Evolutionary conservation across 2,113 vertebrate species (phyloP).

Genomic region (Gallinago paraguaiae): DNA sequence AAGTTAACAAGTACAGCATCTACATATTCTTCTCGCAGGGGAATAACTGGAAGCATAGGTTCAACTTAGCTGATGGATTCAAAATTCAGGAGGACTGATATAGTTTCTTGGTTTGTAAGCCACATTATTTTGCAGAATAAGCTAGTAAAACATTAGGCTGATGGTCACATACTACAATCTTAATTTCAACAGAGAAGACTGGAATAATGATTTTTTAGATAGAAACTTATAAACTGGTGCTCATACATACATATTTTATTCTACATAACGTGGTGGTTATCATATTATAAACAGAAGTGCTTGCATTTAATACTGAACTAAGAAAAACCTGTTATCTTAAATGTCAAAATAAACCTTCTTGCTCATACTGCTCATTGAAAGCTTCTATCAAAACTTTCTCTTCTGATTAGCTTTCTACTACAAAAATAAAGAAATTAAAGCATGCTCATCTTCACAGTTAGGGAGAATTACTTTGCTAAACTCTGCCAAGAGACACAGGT

Average conservation of each 20-base stretch:
- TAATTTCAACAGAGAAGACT: neutral
- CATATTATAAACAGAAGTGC: neutral
- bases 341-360: neutral
- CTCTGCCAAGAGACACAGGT: neutral
- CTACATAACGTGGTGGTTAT: neutral
- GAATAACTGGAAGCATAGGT: neutral
- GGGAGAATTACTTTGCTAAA: neutral
- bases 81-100: neutral
- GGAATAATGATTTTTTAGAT: neutral
- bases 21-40: neutral
- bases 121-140: neutral
- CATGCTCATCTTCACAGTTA: neutral
- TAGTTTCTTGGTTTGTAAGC: neutral
- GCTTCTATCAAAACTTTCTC: neutral
- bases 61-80: neutral
- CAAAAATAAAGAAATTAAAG: conserved; percentile 21
- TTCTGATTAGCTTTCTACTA: neutral
- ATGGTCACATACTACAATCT: neutral
- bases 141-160: neutral
- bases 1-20: neutral
- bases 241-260: neutral
- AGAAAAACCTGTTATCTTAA: neutral
- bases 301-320: neutral
- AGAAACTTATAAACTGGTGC: neutral
- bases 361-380: neutral